Base-by-base conservation (phyloP, 2,113 vertebrate species). In the Prinia subflava region DNA sequence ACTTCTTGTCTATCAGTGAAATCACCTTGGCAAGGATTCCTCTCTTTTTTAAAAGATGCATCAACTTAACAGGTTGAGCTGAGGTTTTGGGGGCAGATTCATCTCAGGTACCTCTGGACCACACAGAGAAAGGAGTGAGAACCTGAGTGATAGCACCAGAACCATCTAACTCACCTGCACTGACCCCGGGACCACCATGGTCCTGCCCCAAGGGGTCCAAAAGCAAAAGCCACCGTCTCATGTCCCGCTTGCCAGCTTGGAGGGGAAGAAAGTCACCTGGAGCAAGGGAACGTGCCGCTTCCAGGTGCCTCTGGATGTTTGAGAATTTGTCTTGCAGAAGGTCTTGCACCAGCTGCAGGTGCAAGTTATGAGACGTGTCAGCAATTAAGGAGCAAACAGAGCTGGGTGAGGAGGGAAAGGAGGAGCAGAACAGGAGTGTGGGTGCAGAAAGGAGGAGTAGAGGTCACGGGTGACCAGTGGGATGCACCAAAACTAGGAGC, bases 391-490 rank as follows among this genome's bases (percentile, higher is more conserved):
- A 82, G 60, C 64, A 67, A 46, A 46, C 19, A 28, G 59, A 62
- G 59, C 15, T 31, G 63, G 23, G 30, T 16, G 63, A 83, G 52
- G 52, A 62, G 22, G 67, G 37, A 42, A 20, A 53, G 44, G 15
- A 21, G 47, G 31, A 64, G 1, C 3, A 44, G 41, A 44, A 50
- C 1, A 0, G 37, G 44, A 82, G 16, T 7, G 3, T 7, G n/a
- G 44, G 15, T 3, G n/a, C 0, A 0, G 44, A 24, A 75, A 22
- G 13, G 28, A 2, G 18, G 65, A 80, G 13, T 49, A 47, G 60
- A 75, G 18, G 21, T 18, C 31, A 52, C 46, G 42, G 50, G 64
- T 27, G n/a, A 35, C 18, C 37, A 13, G 24, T 2, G 65, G 49
- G 67, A 14, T 50, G 31, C 8, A 3, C 33, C 53, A 39, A 41